Evolutionary conservation across 2,888 invertebrate species (phyloP), one percentile per base, ranked within the genome.

Genomic region (Macaria liturata): DNA sequence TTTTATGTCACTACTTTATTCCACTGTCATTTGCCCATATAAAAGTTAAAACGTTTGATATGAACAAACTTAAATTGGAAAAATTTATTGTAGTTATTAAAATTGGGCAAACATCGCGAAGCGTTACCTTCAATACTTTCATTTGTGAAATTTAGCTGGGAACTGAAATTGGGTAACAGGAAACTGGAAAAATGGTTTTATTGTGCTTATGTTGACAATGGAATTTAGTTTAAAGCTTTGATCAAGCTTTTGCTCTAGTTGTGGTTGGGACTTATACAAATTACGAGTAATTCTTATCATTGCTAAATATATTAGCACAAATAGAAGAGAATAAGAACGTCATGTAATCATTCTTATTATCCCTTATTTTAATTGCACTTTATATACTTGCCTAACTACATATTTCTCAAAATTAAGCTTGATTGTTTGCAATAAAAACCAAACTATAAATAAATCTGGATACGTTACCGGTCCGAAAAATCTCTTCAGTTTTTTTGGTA

Each of bases 1-100:
- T 84, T 83, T 82, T 81, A 83, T 76, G 73, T 72, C 71, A 67
- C 70, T 72, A 67, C 76, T 78, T 80, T 80, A 78, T 80, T 75
- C 59, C 59, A 74, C 71, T 70, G 72, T 72, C 72, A 74, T 78
- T 76, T 67, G 67, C 72, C 70, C 71, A 68, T 78, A 76, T 75
- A 76, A 79, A 76, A 75, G 70, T 76, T 73, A 67, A 75, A 76
- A 73, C 66, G 62, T 62, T 68, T 66, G 71, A 73, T 74, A 70
- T 69, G 74, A 64, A 66, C 54, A 73, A 76, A 80, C 73, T 80
- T 74, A 74, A 76, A 76, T 76, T 75, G 70, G 65, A 72, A 37
- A 59, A 74, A 72, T 78, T 76, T 73, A 75, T 74, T 62, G 60
- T 65, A 48, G 65, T 69, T 65, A 70, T 64, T 73, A 69, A 75